Evolutionary conservation across 2,888 invertebrate species (phyloP), one percentile per base, ranked within the genome.

Genomic region (Lamproptera curius): DNA sequence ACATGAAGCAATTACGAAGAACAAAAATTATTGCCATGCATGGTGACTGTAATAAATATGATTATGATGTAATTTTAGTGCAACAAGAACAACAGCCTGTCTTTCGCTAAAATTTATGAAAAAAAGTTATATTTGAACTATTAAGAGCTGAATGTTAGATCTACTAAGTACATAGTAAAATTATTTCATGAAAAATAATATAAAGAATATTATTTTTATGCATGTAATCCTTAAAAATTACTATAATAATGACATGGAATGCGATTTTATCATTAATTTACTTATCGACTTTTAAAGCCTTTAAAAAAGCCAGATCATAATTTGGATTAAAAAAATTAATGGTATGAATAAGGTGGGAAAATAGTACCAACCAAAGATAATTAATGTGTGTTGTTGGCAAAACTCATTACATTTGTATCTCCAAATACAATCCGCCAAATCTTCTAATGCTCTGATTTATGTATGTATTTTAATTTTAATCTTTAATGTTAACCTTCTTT

Each of bases 361-460:
- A 52, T 44, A 47, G 46, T 52, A 44, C 44, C 50, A 47, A 51
- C 53, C 55, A 58, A 56, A 54, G 53, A 51, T 51, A 36, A 10
- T 17, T 9, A 31, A 11, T 31, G 11, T 2, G 1, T n/a, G 11
- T 4, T 31, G n/a, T 28, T 10, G 28, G 11, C 2, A 31, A 11
- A 11, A 31, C 13, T 11, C n/a, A 20, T 31, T n/a, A 31, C n/a
- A 4, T 31, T 31, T 31, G 11, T 5, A 31, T 31, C 11, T 4
- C 4, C 17, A 3, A 6, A 36, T 16, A 11, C n/a, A n/a, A n/a
- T n/a, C n/a, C n/a, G n/a, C n/a, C 16, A 42, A 42, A 17, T 2
- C 13, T 42, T 35, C 16, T 46, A 16, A 36, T 37, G 23, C n/a
- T 38, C 33, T 20, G 17, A 37, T 42, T 42, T 42, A 31, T 37